These are phyloP conservation scores for Polyergus mexicanus DNA, from an alignment of 1,140 invertebrate species.

Conservation along the genomic window DNA sequence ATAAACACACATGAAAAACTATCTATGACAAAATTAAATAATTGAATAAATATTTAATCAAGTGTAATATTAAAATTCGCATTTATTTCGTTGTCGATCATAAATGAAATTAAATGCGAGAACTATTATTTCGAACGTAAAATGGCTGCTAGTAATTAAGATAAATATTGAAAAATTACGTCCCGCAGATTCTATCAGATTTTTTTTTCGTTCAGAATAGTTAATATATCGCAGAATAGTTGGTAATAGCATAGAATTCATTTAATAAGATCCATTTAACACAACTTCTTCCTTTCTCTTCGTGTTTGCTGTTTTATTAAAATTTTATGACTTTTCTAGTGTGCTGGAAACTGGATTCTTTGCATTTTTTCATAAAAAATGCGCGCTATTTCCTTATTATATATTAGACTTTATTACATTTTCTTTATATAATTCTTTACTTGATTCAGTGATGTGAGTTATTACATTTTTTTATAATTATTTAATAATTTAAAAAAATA, in stretches of 20 bases:
- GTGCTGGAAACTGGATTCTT: conserved; percentile 59
- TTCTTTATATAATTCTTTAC: background rate
- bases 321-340: conserved; percentile 39
- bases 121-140: background rate
- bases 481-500: conserved; percentile 5
- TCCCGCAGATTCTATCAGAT: background rate
- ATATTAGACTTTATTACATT: conserved; percentile 47
- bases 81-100: conserved; percentile 2
- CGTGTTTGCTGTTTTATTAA: conserved; percentile 64
- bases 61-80: background rate
- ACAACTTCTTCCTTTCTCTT: conserved; percentile 15
- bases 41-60: conserved; percentile 22
- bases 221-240: conserved; percentile 50
- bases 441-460: background rate
- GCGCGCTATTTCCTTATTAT: conserved; percentile 7
- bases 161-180: conserved; percentile 40
- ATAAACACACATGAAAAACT: background rate
- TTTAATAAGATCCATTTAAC: conserved; percentile 53
- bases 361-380: conserved; percentile 49
- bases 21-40: background rate
- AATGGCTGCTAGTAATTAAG: conserved; percentile 8
- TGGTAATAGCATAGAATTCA: conserved; percentile 39
- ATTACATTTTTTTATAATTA: background rate
- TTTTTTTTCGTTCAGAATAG: background rate
- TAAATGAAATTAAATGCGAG: background rate